These are phyloP conservation scores for Tilapia sparmanii DNA, from an alignment of 2,113 vertebrate genomes.

Conservation along the genomic window DNA sequence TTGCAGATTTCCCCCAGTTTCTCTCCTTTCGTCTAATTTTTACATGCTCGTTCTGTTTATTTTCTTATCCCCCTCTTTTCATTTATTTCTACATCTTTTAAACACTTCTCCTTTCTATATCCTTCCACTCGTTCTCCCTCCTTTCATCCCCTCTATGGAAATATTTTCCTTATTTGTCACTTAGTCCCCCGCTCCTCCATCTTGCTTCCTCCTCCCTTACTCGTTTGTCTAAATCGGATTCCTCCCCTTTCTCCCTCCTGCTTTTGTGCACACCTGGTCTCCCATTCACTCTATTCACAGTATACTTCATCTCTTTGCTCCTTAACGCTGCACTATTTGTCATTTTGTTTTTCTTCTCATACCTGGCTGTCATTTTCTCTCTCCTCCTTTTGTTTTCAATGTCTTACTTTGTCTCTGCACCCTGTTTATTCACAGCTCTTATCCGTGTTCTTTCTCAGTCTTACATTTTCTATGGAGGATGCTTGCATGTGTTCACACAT, in stretches of 20 bases:
- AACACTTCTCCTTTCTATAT: background rate
- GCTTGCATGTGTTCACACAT: background rate
- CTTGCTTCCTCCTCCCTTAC: background rate
- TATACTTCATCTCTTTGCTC: background rate
- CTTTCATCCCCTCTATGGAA: constrained; percentile 23
- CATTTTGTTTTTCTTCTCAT: background rate
- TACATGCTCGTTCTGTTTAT: background rate
- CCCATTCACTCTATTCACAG: constrained; percentile 1
- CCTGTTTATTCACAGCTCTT: background rate
- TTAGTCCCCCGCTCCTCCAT: background rate
- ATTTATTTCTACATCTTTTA: background rate
- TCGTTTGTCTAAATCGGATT: constrained; percentile 44
- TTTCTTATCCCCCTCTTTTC: background rate
- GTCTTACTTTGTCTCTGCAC: background rate
- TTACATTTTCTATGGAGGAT: background rate
- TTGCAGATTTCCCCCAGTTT: background rate
- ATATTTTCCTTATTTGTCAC: constrained; percentile 34
- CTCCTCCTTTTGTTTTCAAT: background rate
- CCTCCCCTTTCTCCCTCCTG: background rate
- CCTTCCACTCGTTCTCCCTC: background rate
- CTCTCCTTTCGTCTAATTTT: background rate
- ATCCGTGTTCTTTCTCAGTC: background rate
- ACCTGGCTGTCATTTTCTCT: background rate
- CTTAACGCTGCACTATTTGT: background rate
- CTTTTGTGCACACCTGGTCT: constrained; percentile 41